phyloP scores from a whole-genome alignment of 2,888 invertebrate genomes.

The Bombylius major region DNA sequence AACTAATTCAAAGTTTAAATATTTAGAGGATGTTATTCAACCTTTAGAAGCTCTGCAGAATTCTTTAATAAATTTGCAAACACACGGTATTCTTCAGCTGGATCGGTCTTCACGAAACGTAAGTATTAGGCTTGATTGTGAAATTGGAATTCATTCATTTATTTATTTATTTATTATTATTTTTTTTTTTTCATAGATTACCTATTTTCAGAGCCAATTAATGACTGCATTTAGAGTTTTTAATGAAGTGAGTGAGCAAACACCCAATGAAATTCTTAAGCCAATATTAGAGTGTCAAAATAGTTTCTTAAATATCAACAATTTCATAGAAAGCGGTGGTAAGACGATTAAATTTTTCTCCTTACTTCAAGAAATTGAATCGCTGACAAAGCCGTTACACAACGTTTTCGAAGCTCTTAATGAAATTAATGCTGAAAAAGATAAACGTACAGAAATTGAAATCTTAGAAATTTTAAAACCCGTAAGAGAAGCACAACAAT shows the following conservation, averaged over 20 bases:
- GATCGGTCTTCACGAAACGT: slow-evolving; percentile 4
- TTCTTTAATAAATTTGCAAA: background rate
- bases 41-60: background rate
- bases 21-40: background rate
- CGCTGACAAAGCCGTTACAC: slow-evolving; percentile 18
- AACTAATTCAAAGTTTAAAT: background rate
- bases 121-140: background rate
- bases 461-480: slow-evolving; percentile 21
- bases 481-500: slow-evolving; percentile 24
- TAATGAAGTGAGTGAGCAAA: slow-evolving; percentile 5
- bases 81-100: background rate
- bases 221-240: slow-evolving; percentile 6
- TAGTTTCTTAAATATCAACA: slow-evolving; percentile 3
- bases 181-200: background rate
- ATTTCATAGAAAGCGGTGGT: slow-evolving; percentile 9
- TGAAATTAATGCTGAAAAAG: background rate
- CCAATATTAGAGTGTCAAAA: slow-evolving; percentile 6
- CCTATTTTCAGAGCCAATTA: slow-evolving; percentile 6
- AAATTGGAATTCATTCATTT: background rate
- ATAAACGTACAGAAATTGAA: background rate
- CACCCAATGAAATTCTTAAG: slow-evolving; percentile 1
- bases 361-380: slow-evolving; percentile 13
- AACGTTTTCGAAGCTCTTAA: slow-evolving; percentile 14
- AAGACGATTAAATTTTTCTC: slow-evolving; percentile 5
- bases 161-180: background rate